A percentile compares a stretch with the other conserved stretches of the same genome.
Conservation (phyloP, 2,797 vertebrate genomes). For the Tenualosa ilisha region DNA sequence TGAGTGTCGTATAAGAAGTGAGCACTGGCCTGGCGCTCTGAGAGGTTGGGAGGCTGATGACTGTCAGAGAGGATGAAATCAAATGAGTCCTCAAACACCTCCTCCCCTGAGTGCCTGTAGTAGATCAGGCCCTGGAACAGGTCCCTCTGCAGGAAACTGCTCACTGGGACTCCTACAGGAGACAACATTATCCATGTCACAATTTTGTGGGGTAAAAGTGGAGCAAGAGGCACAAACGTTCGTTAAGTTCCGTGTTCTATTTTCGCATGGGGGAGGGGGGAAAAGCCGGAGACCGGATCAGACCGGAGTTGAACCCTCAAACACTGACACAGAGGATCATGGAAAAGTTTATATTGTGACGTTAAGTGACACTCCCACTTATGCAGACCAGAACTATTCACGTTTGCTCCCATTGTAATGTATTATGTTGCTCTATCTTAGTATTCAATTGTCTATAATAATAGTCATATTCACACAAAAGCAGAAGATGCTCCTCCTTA, state of each 20-base stretch:
- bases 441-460: no score
- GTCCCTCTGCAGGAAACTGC: conserved; percentile 73
- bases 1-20: neutral
- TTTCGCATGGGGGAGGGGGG: no score
- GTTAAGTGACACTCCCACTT: no score
- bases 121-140: conserved; percentile 74
- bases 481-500: neutral
- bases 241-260: no score
- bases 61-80: conserved; percentile 74
- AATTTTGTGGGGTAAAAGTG: neutral
- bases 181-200: neutral
- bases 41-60: conserved; percentile 73
- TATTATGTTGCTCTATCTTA: no score
- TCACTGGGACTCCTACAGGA: conserved; percentile 62
- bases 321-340: no score
- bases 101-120: conserved; percentile 73
- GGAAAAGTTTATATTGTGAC: no score
- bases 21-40: conserved; percentile 67
- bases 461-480: neutral
- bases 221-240: no score
- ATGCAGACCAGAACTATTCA: no score
- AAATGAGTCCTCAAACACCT: conserved; percentile 74
- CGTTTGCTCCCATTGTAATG: no score
- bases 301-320: no score
- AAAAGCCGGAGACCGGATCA: no score